phyloP scores from a whole-genome alignment of 2,888 invertebrate genomes.

The Papilio elwesi region DNA sequence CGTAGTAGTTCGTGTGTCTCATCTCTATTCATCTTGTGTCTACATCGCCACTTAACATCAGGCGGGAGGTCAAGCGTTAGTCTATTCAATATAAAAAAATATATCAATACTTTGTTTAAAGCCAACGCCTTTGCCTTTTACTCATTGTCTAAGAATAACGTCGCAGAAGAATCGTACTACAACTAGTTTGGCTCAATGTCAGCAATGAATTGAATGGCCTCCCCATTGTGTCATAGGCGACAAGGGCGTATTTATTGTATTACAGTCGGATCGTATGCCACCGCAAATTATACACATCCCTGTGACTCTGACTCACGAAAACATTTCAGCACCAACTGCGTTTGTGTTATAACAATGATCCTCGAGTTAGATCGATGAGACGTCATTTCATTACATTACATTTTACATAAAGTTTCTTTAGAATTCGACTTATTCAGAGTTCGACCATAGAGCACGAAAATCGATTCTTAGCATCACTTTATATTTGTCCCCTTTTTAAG shows the following conservation, averaged over 20 bases:
- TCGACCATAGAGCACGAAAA: too few relatives aligned
- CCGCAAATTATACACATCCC: conserved; percentile 22
- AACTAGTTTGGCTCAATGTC: conserved; percentile 26
- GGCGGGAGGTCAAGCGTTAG: not conserved
- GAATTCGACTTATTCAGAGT: not conserved
- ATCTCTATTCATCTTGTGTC: too few relatives aligned
- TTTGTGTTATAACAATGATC: too few relatives aligned
- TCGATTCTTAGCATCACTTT: too few relatives aligned
- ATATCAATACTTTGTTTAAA: not conserved
- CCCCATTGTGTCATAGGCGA: conserved; percentile 55
- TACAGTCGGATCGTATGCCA: conserved; percentile 54
- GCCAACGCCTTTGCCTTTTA: not conserved
- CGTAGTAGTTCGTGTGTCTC: not conserved
- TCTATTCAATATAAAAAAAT: not conserved
- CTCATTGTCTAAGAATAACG: conserved; percentile 17
- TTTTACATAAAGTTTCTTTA: too few relatives aligned
- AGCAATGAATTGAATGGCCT: conserved; percentile 27
- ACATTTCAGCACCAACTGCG: conserved; percentile 6
- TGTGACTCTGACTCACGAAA: conserved; percentile 2
- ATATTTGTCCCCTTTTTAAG: too few relatives aligned
- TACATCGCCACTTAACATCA: too few relatives aligned
- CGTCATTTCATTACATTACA: too few relatives aligned
- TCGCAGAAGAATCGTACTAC: not conserved
- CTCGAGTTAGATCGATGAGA: too few relatives aligned
- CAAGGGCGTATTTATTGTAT: conserved; percentile 71